These are phyloP conservation scores for Nemopilema nomurai DNA, from an alignment of 30 jellyfish, hydroid and myxozoan species.

Conservation along the genomic window DNA sequence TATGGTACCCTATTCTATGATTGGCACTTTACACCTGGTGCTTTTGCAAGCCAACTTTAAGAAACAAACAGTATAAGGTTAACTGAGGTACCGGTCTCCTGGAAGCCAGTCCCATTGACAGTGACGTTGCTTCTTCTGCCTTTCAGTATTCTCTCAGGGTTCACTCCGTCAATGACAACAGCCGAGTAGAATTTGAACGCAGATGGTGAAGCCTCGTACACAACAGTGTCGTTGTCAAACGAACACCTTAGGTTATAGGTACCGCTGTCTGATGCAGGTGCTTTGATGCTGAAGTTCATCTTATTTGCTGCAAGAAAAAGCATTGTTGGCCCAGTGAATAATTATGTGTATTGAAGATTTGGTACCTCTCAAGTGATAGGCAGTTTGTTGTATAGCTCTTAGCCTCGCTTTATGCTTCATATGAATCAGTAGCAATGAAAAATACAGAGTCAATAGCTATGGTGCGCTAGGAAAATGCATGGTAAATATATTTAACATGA, in stretches of 20 bases:
- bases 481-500: no score
- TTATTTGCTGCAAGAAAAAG: not conserved
- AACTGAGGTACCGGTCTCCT: slow-evolving; percentile 49
- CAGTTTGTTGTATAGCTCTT: no score
- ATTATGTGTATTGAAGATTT: no score
- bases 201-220: not conserved
- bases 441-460: no score
- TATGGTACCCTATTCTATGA: no score
- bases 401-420: no score
- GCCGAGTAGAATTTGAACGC: slow-evolving; percentile 54
- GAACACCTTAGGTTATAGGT: slow-evolving; percentile 49
- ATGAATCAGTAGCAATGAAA: no score
- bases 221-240: slow-evolving; percentile 24
- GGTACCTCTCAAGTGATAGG: no score
- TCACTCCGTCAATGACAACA: slow-evolving; percentile 11
- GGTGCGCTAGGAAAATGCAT: no score
- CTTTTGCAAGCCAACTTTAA: no score
- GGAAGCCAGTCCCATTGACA: slow-evolving; percentile 63
- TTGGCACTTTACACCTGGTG: no score
- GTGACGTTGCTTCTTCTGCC: slow-evolving; percentile 25
- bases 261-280: slow-evolving; percentile 70
- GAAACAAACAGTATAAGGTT: not conserved
- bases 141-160: slow-evolving; percentile 45
- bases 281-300: slow-evolving; percentile 24
- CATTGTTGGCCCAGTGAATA: no score